phyloP scores from a whole-genome alignment of 2,888 invertebrate genomes.

The Nezara viridula region DNA sequence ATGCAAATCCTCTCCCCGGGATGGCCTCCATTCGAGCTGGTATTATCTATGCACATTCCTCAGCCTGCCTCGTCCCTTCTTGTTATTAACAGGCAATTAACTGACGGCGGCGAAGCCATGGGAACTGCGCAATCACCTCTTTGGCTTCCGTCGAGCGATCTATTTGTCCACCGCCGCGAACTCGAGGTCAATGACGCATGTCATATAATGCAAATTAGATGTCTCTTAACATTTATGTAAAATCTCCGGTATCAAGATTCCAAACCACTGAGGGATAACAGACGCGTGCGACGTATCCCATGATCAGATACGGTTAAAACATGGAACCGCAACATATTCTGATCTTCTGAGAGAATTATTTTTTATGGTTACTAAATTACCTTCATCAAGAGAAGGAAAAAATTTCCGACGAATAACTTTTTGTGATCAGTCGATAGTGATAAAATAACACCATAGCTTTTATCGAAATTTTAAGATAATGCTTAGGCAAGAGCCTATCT shows the following conservation, averaged over 20 bases:
- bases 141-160: not conserved
- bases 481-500: too few relatives aligned
- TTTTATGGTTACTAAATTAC: not conserved
- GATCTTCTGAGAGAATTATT: not conserved
- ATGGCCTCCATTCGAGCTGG: not conserved
- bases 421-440: not conserved
- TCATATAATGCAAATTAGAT: not conserved
- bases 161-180: not conserved
- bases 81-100: slow-evolving; percentile 25
- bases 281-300: not conserved
- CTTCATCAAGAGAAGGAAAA: not conserved
- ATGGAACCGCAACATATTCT: not conserved
- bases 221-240: not conserved
- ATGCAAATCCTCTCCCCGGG: not conserved
- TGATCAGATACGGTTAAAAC: not conserved
- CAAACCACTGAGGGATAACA: not conserved
- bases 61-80: not conserved
- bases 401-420: not conserved
- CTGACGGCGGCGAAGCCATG: not conserved
- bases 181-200: not conserved
- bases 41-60: slow-evolving; percentile 16
- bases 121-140: slow-evolving; percentile 1
- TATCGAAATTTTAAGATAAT: too few relatives aligned
- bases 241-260: not conserved
- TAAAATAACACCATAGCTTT: not conserved